Percentiles rank a stretch among this genome's conserved stretches.
Evolutionary conservation across 1,140 invertebrate genomes (phyloP).

Genomic region (Laodelphax striatellus): DNA sequence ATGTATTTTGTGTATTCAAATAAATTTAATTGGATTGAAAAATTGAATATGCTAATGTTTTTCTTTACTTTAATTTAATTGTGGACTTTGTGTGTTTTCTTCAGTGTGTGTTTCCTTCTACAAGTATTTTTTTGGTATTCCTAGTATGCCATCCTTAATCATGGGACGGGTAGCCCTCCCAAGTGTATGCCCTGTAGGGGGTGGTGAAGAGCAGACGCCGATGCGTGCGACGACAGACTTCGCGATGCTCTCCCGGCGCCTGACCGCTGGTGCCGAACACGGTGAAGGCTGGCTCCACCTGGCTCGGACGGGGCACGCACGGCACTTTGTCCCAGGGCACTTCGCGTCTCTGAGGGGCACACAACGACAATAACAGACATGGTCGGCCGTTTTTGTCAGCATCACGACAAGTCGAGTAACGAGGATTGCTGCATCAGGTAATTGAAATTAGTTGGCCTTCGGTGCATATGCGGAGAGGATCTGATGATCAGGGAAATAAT

Average conservation of each 20-base stretch:
- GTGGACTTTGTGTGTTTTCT: too few relatives aligned
- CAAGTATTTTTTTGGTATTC: too few relatives aligned
- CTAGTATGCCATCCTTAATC: too few relatives aligned
- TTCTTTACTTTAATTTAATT: too few relatives aligned
- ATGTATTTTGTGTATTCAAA: too few relatives aligned
- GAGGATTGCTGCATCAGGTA: not conserved
- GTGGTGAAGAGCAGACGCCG: conserved; percentile 18
- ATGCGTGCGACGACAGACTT: conserved; percentile 16
- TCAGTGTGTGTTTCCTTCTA: too few relatives aligned
- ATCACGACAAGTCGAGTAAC: not conserved
- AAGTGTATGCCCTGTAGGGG: conserved; percentile 3
- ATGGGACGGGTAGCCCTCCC: not conserved
- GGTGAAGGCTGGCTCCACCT: conserved; percentile 66
- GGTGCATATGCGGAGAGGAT: too few relatives aligned
- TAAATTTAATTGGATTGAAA: too few relatives aligned
- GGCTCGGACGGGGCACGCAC: conserved; percentile 64
- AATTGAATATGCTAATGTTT: too few relatives aligned
- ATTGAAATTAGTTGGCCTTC: too few relatives aligned
- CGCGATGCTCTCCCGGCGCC: conserved; percentile 5
- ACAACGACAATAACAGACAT: not conserved
- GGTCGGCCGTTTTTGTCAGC: not conserved
- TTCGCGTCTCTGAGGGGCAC: conserved; percentile 49
- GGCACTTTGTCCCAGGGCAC: conserved; percentile 78
- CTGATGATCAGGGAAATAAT: too few relatives aligned
- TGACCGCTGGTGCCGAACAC: conserved; percentile 46